phyloP scores from a whole-genome alignment of 2,888 invertebrate species.

The Papilio gigon region DNA sequence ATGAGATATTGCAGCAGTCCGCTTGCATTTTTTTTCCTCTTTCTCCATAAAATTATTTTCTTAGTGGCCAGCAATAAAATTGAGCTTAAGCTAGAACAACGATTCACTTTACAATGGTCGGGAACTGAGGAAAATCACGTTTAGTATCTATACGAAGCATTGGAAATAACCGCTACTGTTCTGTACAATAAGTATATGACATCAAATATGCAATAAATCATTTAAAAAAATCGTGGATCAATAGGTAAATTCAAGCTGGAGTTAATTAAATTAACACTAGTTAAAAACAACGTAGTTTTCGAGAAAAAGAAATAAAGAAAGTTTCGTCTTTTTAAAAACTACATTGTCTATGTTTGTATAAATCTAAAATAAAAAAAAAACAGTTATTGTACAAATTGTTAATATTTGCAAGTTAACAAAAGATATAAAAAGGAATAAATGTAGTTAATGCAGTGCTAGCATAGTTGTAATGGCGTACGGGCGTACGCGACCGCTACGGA shows the following conservation, averaged over 20 bases:
- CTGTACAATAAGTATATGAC: too few species aligned
- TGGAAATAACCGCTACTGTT: too few species aligned
- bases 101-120: not conserved
- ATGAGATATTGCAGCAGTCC: conserved; percentile 27
- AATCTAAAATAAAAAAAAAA: not conserved
- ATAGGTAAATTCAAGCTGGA: too few species aligned
- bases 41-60: conserved; percentile 2
- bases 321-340: not conserved
- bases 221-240: too few species aligned
- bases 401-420: conserved; percentile 2
- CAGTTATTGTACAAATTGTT: not conserved
- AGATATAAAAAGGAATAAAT: conserved; percentile 15
- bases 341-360: not conserved
- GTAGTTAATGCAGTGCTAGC: conserved; percentile 10
- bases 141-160: too few species aligned
- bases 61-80: conserved; percentile 16
- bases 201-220: too few species aligned
- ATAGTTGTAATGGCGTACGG: conserved; percentile 13
- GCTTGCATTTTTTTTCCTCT: conserved; percentile 12
- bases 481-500: conserved; percentile 6
- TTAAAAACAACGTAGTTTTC: too few species aligned
- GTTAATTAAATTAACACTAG: too few species aligned
- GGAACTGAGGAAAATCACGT: not conserved
- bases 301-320: too few species aligned
- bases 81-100: not conserved